Evolutionary conservation across 2,888 invertebrate species (phyloP).

Genomic region (Ypsolopha sequella): DNA sequence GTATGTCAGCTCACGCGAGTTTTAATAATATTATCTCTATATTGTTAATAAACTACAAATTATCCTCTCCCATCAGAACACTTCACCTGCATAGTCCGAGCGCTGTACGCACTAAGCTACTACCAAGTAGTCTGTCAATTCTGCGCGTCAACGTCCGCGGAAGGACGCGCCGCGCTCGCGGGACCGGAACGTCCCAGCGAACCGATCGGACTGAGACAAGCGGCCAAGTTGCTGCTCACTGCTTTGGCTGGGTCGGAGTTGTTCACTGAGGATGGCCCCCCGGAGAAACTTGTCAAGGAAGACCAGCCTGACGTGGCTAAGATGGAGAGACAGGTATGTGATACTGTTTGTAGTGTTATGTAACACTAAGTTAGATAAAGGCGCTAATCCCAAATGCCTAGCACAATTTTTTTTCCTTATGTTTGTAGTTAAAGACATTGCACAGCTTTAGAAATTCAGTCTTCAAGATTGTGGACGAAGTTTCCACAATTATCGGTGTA

Average conservation of each 20-base stretch:
- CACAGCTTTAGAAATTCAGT: too few relatives aligned
- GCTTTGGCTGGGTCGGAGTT: constrained; percentile 61
- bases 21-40: too few relatives aligned
- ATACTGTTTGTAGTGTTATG: background rate
- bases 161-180: constrained; percentile 70
- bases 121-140: constrained; percentile 90
- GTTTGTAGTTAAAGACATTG: too few relatives aligned
- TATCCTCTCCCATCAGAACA: constrained; percentile 73
- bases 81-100: constrained; percentile 88
- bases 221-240: constrained; percentile 33
- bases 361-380: too few relatives aligned
- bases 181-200: constrained; percentile 9
- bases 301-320: constrained; percentile 33
- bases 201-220: constrained; percentile 17
- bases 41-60: background rate
- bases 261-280: constrained; percentile 72
- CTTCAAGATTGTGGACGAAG: too few relatives aligned
- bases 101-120: constrained; percentile 89
- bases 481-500: too few relatives aligned
- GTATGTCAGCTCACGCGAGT: too few relatives aligned
- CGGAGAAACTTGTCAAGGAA: constrained; percentile 19
- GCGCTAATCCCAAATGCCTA: too few relatives aligned
- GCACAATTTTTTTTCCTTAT: too few relatives aligned
- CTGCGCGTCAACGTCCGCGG: constrained; percentile 75
- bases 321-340: constrained; percentile 38